phyloP scores from a whole-genome alignment of 2,113 vertebrate genomes.

The Malurus melanocephalus region DNA sequence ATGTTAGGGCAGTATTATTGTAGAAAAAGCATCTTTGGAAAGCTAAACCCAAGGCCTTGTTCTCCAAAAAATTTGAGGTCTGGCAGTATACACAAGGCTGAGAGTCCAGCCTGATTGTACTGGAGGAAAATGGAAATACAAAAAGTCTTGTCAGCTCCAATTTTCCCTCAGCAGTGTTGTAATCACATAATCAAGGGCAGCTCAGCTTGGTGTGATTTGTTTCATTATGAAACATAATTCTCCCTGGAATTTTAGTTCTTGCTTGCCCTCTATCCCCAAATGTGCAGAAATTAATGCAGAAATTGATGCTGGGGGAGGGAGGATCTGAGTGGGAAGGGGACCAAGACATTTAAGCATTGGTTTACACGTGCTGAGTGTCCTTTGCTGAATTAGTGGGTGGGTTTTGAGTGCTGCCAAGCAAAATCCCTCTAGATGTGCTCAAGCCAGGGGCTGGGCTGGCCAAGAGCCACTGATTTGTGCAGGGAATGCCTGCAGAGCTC shows the following conservation, averaged over 20 bases:
- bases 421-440: neutral
- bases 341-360: neutral
- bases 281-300: too few relatives aligned
- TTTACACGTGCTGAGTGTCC: neutral
- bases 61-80: neutral
- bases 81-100: neutral
- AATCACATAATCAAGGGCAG: neutral
- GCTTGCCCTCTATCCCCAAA: neutral
- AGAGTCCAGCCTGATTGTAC: neutral
- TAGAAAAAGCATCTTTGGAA: neutral
- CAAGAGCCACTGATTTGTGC: neutral
- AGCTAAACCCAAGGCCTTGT: neutral
- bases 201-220: neutral
- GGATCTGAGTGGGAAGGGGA: accelerated
- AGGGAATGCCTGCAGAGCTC: neutral
- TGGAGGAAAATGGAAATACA: neutral
- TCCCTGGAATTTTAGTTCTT: slow-evolving; percentile 5
- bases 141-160: neutral
- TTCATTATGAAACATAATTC: slow-evolving; percentile 14
- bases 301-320: neutral
- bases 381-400: neutral
- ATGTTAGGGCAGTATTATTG: neutral
- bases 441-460: neutral
- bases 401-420: neutral
- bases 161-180: neutral